A percentile compares a stretch with the other conserved stretches of the same genome.
Conservation (phyloP, 2,113 vertebrate genomes). For the Tricholaema leucomelas region DNA sequence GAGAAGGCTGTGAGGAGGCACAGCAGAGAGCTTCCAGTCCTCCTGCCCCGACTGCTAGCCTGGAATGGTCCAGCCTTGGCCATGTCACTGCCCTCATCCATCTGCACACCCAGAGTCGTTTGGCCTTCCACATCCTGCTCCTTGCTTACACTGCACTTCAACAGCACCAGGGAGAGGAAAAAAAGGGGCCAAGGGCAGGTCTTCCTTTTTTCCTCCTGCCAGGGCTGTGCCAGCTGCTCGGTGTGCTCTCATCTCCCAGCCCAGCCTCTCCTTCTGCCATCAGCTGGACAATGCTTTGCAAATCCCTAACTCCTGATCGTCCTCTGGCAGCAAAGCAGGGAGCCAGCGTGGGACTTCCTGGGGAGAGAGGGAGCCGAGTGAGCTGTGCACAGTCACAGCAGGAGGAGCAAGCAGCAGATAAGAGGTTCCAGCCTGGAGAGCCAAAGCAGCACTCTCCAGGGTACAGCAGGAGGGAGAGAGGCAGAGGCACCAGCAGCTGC, state of each 20-base stretch:
- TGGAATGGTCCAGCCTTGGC: neutral
- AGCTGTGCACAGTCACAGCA: slow-evolving; percentile 27
- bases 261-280: neutral
- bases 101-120: neutral
- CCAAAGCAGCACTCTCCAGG: neutral
- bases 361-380: neutral
- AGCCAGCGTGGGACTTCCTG: neutral
- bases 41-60: neutral
- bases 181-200: neutral
- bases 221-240: rapidly evolving
- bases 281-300: neutral
- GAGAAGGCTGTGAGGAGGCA: neutral
- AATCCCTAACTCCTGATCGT: neutral
- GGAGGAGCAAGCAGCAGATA: neutral
- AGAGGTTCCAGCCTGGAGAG: neutral
- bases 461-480: neutral
- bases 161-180: too few relatives aligned
- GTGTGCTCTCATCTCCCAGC: neutral
- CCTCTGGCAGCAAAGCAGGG: neutral
- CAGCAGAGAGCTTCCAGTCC: neutral
- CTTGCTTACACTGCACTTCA: neutral
- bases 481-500: neutral
- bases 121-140: neutral
- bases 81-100: neutral
- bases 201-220: neutral